Base-by-base conservation (phyloP, 2,797 vertebrate species). In the Darevskia nairensis region DNA sequence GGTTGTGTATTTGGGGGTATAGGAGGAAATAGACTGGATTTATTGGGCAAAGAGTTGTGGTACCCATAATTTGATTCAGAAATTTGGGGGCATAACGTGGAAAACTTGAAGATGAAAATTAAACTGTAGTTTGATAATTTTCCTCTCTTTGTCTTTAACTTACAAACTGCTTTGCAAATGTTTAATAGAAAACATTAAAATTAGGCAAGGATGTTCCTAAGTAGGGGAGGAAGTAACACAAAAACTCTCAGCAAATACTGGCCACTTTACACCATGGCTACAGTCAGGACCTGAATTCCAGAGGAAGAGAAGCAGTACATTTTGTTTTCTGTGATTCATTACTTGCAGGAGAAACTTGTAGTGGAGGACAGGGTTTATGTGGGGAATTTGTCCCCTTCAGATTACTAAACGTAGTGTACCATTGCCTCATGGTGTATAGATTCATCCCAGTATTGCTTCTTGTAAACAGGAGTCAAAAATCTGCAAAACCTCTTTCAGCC, bases 141-240 rank as follows among this genome's bases (percentile, higher is more conserved):
- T 80, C 27, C 91, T 66, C 44, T 17, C 46, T 80, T 87, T 0
- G 79, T 90, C 23, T 90, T 94, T 93, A 92, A 91, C 90, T 92
- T 91, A 81, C 41, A 93, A 94, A 93, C 19, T 66, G 55, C 88
- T 69, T 75, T 88, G 90, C 55, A 89, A 81, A 89, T 76, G 35
- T 87, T 94, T 90, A 91, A 94, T 93, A 91, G 86, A 87, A 87
- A 90, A 84, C 74, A 19, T 27, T 89, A 41, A 85, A 61, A 71
- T 69, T 35, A 75, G 91, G 61, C 46, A 80, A 80, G 86, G 88
- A 82, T 91, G 77, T 66, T 82, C 21, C 59, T 61, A 61, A 61
- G 11, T 50, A 50, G 11, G 50, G 50, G 50, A 50, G 50, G 50
- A 50, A 50, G 50, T 13, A 50, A 50, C 50, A 50, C 50, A 13